A percentile compares a stretch with the other conserved stretches of the same genome.
Conservation (phyloP, 1,140 invertebrate genomes). For the Lethocerus indicus region DNA sequence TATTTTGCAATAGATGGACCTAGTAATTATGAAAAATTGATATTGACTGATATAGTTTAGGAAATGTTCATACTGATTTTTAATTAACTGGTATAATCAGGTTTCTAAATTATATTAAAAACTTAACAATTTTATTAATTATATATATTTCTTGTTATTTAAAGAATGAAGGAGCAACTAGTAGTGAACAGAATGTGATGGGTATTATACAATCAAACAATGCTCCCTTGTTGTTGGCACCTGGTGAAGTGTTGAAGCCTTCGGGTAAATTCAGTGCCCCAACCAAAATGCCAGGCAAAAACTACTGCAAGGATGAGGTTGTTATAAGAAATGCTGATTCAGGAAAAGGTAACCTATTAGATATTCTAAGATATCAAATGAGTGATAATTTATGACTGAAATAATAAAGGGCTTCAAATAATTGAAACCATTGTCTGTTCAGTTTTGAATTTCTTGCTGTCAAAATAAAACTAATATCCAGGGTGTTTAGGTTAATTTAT, state of each 20-base stretch:
- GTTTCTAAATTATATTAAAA: not conserved
- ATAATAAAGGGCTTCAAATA: too few relatives aligned
- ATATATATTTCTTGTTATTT: too few relatives aligned
- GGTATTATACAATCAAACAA: constrained; percentile 17
- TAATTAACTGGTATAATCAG: not conserved
- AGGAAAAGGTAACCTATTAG: constrained; percentile 60
- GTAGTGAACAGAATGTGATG: too few relatives aligned
- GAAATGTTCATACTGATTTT: not conserved
- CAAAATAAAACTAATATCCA: too few relatives aligned
- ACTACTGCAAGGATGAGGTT: constrained; percentile 84
- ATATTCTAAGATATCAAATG: too few relatives aligned
- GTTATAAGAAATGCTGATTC: constrained; percentile 86
- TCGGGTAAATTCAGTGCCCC: constrained; percentile 76
- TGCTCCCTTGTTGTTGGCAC: constrained; percentile 38
- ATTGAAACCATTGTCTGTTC: too few relatives aligned
- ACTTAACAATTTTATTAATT: not conserved
- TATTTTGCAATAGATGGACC: not conserved
- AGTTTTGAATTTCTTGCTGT: too few relatives aligned
- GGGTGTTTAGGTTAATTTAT: too few relatives aligned
- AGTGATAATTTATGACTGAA: too few relatives aligned
- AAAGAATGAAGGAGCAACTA: too few relatives aligned
- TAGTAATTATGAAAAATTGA: not conserved
- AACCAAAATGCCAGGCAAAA: constrained; percentile 78
- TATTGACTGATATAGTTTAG: not conserved
- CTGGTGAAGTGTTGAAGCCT: constrained; percentile 69